These are phyloP conservation scores for Clamator glandarius DNA, from an alignment of 2,797 vertebrate genomes.

Conservation along the genomic window DNA sequence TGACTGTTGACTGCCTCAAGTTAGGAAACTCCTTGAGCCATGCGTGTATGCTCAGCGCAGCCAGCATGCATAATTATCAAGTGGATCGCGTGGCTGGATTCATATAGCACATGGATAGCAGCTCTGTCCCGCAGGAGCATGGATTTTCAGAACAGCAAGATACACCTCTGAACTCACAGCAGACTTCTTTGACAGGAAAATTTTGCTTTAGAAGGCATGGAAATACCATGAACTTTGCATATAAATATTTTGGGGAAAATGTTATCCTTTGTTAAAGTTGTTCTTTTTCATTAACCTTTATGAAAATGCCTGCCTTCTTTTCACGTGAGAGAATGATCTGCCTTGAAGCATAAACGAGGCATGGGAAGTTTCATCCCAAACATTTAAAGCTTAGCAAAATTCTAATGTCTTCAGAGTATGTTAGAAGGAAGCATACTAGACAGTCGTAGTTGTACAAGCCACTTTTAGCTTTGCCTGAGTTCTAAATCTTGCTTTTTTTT, in stretches of 20 bases:
- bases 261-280: neutral
- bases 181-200: neutral
- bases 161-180: neutral
- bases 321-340: neutral
- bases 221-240: neutral
- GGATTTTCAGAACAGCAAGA: neutral
- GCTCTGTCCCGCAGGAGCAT: neutral
- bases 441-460: neutral
- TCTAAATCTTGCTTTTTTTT: neutral
- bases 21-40: neutral
- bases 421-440: neutral
- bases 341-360: neutral
- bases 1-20: neutral
- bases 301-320: neutral
- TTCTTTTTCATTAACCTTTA: neutral
- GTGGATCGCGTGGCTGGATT: neutral
- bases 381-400: neutral
- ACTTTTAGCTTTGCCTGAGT: neutral
- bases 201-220: neutral
- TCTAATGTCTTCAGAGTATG: neutral
- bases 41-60: neutral
- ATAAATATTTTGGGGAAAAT: neutral
- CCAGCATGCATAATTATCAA: neutral
- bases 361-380: neutral
- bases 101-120: neutral